These are phyloP conservation scores for Colinus virginianus DNA, from an alignment of 2,113 vertebrate species.

Conservation along the genomic window DNA sequence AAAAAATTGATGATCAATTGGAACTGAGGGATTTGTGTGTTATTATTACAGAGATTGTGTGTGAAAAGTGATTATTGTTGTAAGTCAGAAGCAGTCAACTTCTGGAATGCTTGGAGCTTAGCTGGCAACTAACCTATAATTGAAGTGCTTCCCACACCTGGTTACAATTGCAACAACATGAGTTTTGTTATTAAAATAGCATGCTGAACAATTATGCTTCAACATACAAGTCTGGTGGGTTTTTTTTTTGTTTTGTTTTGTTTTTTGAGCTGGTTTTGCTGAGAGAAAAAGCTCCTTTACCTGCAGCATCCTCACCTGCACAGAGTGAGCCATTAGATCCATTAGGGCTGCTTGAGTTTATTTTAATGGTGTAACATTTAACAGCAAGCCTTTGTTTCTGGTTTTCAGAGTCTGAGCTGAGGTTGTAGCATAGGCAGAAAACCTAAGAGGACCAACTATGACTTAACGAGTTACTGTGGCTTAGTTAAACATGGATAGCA, in stretches of 20 bases:
- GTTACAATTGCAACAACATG: neutral
- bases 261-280: conserved; percentile 2
- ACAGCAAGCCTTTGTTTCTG: neutral
- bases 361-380: neutral
- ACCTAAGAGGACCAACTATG: neutral
- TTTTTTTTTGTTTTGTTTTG: conserved; percentile 13
- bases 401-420: neutral
- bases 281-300: neutral
- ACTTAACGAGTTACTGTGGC: neutral
- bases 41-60: neutral
- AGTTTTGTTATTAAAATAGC: neutral
- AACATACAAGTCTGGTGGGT: neutral
- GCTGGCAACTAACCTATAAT: neutral
- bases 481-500: neutral
- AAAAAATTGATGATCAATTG: neutral
- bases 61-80: neutral
- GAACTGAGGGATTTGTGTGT: neutral
- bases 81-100: neutral
- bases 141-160: conserved; percentile 4
- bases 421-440: neutral
- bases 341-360: neutral
- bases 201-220: conserved; percentile 1
- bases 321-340: neutral
- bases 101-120: neutral
- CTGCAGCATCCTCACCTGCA: neutral